Conservation (phyloP, 2,888 invertebrate species). For the Salpingus planirostris region DNA sequence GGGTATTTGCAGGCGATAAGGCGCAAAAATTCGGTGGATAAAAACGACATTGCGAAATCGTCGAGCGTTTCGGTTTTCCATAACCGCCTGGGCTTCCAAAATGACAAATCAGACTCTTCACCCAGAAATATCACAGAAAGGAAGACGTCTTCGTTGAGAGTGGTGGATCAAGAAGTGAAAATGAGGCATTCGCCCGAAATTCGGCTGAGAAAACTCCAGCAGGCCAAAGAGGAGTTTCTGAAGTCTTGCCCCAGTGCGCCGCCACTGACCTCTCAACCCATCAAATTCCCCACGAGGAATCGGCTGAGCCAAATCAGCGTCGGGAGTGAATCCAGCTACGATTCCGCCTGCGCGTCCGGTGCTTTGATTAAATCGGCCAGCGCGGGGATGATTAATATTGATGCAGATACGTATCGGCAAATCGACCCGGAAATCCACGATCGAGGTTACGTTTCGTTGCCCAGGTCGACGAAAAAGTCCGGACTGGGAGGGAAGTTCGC, state of each 20-base stretch:
- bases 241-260: slow-evolving; percentile 23
- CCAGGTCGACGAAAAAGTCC: slow-evolving; percentile 38
- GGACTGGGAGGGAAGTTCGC: slow-evolving; percentile 40
- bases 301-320: slow-evolving; percentile 54
- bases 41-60: slow-evolving; percentile 4
- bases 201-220: slow-evolving; percentile 53
- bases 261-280: slow-evolving; percentile 12
- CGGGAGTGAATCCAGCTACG: slow-evolving; percentile 48
- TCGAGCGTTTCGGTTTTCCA: slow-evolving; percentile 6
- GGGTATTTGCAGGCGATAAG: slow-evolving; percentile 27
- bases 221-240: slow-evolving; percentile 66
- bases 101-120: too few relatives aligned
- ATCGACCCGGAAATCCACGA: slow-evolving; percentile 41
- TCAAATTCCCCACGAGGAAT: slow-evolving; percentile 32
- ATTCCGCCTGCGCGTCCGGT: slow-evolving; percentile 37
- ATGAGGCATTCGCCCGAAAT: slow-evolving; percentile 31
- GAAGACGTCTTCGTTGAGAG: not conserved
- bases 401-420: slow-evolving; percentile 51
- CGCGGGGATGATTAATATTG: slow-evolving; percentile 68
- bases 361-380: slow-evolving; percentile 63
- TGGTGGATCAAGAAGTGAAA: not conserved
- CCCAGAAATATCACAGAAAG: not conserved
- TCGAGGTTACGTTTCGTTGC: slow-evolving; percentile 47
- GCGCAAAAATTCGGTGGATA: slow-evolving; percentile 30
- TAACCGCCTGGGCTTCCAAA: too few relatives aligned